A percentile compares a stretch with the other conserved stretches of the same genome.
Evolutionary conservation across 2,888 invertebrate genomes (phyloP).

Genomic region (Omphaloscelis lunosa): DNA sequence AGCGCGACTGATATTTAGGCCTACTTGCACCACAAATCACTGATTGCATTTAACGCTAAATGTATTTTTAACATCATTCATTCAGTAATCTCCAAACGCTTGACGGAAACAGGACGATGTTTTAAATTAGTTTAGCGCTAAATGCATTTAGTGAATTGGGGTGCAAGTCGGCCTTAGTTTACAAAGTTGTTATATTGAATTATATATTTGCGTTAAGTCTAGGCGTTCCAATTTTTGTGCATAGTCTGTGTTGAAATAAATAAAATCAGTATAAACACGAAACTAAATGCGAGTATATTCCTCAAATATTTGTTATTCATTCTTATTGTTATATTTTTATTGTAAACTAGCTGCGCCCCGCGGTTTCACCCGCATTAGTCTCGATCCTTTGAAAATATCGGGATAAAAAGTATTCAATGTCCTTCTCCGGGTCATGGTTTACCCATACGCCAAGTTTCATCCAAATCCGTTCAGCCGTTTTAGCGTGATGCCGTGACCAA

Average conservation of each 20-base stretch:
- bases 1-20: conserved; percentile 37
- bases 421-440: no score
- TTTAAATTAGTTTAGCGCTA: background rate
- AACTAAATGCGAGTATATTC: background rate
- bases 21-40: conserved; percentile 1
- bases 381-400: no score
- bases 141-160: background rate
- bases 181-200: conserved; percentile 21
- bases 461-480: no score
- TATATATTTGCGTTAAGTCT: background rate
- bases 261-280: background rate
- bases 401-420: no score
- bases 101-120: background rate
- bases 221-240: conserved; percentile 7
- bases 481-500: no score
- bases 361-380: no score
- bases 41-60: background rate
- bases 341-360: no score
- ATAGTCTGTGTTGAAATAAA: background rate
- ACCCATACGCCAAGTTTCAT: no score
- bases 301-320: conserved; percentile 1
- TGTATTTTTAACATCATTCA: background rate
- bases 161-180: conserved; percentile 1
- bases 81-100: background rate
- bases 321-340: conserved; percentile 29